Percentiles rank a stretch among this genome's conserved stretches.
Evolutionary conservation across 2,888 invertebrate species (phyloP).

Genomic region (Mesoligia furuncula): DNA sequence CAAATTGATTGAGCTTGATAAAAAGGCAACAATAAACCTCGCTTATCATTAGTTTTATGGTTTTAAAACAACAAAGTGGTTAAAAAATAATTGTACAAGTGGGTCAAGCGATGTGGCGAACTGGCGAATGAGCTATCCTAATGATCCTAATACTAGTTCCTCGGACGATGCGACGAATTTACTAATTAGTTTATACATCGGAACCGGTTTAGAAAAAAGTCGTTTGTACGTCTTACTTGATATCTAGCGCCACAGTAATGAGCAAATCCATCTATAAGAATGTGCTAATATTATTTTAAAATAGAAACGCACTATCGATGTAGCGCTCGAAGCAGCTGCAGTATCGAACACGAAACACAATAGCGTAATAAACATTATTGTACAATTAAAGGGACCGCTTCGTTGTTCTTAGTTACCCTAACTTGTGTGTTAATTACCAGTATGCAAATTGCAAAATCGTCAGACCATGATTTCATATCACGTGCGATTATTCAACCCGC

Average conservation of each 20-base stretch:
- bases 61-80: constrained; percentile 48
- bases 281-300: constrained; percentile 45
- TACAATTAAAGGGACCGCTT: constrained; percentile 43
- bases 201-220: constrained; percentile 39
- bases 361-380: constrained; percentile 53
- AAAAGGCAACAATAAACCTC: constrained; percentile 56
- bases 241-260: constrained; percentile 14
- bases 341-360: constrained; percentile 38
- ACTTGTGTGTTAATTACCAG: constrained; percentile 38
- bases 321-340: constrained; percentile 21
- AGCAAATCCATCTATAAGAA: constrained; percentile 12
- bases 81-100: constrained; percentile 61
- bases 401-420: constrained; percentile 29
- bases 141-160: constrained; percentile 38
- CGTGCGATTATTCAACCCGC: constrained; percentile 29
- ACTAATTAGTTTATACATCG: constrained; percentile 44
- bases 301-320: constrained; percentile 8
- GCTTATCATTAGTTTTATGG: constrained; percentile 58
- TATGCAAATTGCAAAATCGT: constrained; percentile 41
- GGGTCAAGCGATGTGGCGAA: constrained; percentile 53
- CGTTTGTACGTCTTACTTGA: constrained; percentile 9
- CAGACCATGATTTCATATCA: constrained; percentile 41
- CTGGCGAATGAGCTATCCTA: constrained; percentile 26
- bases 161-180: constrained; percentile 23
- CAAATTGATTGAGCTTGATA: constrained; percentile 62